These are phyloP conservation scores for Microtus richardsoni DNA, from an alignment of 2,113 vertebrate species.

Conservation along the genomic window DNA sequence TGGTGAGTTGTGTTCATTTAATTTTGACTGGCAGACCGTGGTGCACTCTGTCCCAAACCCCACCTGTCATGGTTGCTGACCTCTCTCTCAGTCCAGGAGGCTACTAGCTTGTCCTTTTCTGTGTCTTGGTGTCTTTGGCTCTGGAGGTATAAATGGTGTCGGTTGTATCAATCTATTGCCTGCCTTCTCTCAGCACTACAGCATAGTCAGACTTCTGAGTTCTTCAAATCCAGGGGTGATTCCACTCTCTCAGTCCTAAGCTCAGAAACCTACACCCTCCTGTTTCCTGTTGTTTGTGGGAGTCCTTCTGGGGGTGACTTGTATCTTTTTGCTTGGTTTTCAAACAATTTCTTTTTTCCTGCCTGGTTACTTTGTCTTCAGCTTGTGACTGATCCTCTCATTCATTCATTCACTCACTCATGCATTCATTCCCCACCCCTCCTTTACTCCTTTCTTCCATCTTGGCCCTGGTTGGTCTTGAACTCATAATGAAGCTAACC, in stretches of 20 bases:
- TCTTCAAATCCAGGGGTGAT: background rate
- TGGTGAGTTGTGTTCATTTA: background rate
- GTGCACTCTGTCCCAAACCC: background rate
- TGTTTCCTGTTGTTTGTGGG: background rate
- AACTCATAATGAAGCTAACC: background rate
- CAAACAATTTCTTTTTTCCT: background rate
- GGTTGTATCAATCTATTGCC: no score
- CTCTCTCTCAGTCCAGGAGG: background rate
- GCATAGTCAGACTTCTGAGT: background rate
- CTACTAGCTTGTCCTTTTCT: background rate
- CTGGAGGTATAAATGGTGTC: background rate
- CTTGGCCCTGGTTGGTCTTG: background rate
- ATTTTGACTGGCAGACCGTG: background rate
- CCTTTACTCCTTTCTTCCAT: background rate
- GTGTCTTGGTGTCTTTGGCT: background rate
- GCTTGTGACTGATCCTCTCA: background rate
- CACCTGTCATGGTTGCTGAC: background rate
- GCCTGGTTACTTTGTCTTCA: background rate
- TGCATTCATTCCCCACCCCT: background rate
- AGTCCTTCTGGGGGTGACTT: background rate
- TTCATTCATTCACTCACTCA: no score
- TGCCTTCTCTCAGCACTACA: background rate
- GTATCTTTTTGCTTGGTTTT: background rate
- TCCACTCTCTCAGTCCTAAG: background rate
- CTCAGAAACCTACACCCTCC: background rate